Base-by-base conservation (phyloP, 2,888 invertebrate genomes). In the Sesamia inferens region DNA sequence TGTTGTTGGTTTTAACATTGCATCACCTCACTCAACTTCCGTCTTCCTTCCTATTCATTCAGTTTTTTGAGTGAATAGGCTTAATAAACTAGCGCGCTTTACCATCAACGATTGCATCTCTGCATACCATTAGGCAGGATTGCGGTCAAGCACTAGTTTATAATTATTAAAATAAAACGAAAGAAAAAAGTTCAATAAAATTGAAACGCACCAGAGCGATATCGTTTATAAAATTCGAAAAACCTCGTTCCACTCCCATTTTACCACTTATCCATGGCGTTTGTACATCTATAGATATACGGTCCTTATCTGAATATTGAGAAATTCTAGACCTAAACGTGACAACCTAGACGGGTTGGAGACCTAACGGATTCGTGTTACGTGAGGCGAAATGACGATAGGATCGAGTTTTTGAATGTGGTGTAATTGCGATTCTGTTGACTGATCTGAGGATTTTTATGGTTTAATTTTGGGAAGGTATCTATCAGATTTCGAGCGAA, bases 241-340 rank as follows among this genome's bases (percentile, higher is more conserved):
- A 89, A 88, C 31, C 31, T n/a, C 31, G 3, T 31, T 31, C 31
- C 31, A 31, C 82, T 89, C 86, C 82, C 77, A 85, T 89, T 85
- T 88, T 82, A 68, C 39, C 81, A 85, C 83, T 81, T 69, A 85
- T 75, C 68, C 74, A 57, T 64, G 67, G 54, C 77, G 84, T 77
- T 83, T 80, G 76, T 82, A 72, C 19, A 8, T 1, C 11, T 68
- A 63, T 85, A 74, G 51, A 77, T 74, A 51, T 57, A 61, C 44
- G 85, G 87, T 83, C 90, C 92, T 90, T 93, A 90, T 88, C 89
- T 86, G 90, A 91, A 88, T 92, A 92, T 92, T 91, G 91, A 88
- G 88, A 90, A 93, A 90, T 91, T 91, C 90, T 88, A 91, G 91
- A 88, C 88, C 88, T 81, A 82, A 76, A 93, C 93, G 93, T 93